Evolutionary conservation across 2,888 invertebrate species (phyloP).

Genomic region (Amphiduros pacificus): DNA sequence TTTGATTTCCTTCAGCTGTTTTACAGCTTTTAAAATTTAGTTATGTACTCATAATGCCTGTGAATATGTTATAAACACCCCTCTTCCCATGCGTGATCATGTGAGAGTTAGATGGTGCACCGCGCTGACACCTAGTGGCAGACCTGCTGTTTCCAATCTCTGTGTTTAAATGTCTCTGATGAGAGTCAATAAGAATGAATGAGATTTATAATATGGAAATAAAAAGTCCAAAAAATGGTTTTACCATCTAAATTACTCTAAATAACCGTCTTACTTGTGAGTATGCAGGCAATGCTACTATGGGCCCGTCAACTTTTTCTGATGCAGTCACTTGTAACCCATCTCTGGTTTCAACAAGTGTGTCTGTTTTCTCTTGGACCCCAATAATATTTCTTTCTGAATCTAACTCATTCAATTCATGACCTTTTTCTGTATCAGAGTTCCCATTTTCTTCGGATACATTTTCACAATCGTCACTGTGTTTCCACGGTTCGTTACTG

Average conservation of each 20-base stretch:
- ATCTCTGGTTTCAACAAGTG: background rate
- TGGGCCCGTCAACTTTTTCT: slow-evolving; percentile 5
- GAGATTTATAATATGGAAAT: background rate
- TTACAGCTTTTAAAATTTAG: too few relatives aligned
- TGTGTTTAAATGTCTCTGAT: background rate
- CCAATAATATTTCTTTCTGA: background rate
- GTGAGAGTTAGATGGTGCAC: too few relatives aligned
- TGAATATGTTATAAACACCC: too few relatives aligned
- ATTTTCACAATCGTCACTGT: too few relatives aligned
- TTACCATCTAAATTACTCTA: slow-evolving; percentile 9
- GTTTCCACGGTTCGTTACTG: too few relatives aligned
- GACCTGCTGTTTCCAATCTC: too few relatives aligned
- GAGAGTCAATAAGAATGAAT: background rate
- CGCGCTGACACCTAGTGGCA: too few relatives aligned
- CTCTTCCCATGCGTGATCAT: too few relatives aligned
- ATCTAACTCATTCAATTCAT: background rate
- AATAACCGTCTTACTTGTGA: slow-evolving; percentile 26
- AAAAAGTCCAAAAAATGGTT: background rate
- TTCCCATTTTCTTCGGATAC: background rate
- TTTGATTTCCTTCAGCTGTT: too few relatives aligned
- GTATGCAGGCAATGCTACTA: slow-evolving; percentile 20
- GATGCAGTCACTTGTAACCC: background rate
- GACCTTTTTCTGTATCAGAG: background rate
- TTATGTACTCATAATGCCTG: too few relatives aligned
- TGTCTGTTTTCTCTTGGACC: background rate